phyloP scores from a whole-genome alignment of 1,140 invertebrate species.

The Aphelenchoides fujianensis region DNA sequence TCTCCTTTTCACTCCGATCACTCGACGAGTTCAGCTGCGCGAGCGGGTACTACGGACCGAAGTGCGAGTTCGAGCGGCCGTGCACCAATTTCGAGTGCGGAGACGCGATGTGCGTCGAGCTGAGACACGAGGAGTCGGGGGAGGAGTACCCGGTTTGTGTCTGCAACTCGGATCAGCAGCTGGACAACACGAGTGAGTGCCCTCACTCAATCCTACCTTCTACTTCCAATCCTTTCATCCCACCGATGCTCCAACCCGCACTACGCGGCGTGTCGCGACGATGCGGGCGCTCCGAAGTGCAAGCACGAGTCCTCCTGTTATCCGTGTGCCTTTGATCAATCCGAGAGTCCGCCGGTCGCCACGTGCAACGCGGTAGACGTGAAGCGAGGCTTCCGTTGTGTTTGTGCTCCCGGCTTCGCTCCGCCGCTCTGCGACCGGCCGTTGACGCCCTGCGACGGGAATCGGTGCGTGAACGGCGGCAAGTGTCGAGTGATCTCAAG shows the following conservation, averaged over 20 bases:
- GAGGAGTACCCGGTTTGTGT: slow-evolving; percentile 26
- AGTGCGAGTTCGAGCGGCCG: slow-evolving; percentile 32
- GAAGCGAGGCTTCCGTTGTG: slow-evolving; percentile 33
- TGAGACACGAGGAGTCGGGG: slow-evolving; percentile 8
- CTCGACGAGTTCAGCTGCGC: slow-evolving; percentile 23
- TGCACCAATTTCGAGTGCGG: slow-evolving; percentile 25
- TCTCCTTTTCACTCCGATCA: neutral
- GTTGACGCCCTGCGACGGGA: slow-evolving; percentile 27
- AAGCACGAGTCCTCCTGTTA: slow-evolving; percentile 36
- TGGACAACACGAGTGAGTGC: slow-evolving; percentile 24
- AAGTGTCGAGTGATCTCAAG: slow-evolving; percentile 11
- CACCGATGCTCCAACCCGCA: slow-evolving; percentile 20
- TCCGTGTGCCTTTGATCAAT: slow-evolving; percentile 32
- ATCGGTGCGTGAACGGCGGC: slow-evolving; percentile 27
- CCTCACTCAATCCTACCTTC: neutral
- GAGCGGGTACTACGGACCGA: slow-evolving; percentile 22
- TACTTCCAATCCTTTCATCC: slow-evolving; percentile 13
- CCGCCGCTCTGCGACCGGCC: slow-evolving; percentile 29
- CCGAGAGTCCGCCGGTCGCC: neutral
- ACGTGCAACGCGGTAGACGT: neutral
- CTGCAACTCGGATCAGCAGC: slow-evolving; percentile 31
- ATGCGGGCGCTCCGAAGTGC: slow-evolving; percentile 20
- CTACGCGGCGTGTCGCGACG: neutral
- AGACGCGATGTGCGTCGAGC: slow-evolving; percentile 34
- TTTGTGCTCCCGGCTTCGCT: slow-evolving; percentile 39